phyloP scores from a whole-genome alignment of 2,797 vertebrate species.

The Sebastes glaucus region DNA sequence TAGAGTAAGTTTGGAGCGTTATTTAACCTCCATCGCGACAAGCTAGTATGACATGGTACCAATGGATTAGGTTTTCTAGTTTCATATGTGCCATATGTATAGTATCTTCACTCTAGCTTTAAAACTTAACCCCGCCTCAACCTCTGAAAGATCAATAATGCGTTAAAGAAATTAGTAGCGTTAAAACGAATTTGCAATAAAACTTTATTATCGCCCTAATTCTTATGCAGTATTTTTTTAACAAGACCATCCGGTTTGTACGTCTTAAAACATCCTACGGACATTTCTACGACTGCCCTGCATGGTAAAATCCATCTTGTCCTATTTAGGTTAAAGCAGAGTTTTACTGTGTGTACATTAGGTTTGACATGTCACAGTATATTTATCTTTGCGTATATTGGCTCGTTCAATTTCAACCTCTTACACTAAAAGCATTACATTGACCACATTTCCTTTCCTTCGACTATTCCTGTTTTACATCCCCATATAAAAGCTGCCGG shows the following conservation, averaged over 20 bases:
- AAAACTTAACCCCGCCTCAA: too few relatives aligned
- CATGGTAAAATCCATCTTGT: not conserved
- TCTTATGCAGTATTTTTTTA: not conserved
- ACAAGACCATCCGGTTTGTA: not conserved
- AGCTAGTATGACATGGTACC: too few relatives aligned
- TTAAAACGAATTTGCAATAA: too few relatives aligned
- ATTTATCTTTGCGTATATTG: not conserved
- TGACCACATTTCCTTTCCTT: not conserved
- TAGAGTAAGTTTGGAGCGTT: too few relatives aligned
- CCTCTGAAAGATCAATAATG: too few relatives aligned
- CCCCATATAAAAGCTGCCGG: not conserved
- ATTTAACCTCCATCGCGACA: too few relatives aligned
- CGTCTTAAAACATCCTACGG: not conserved
- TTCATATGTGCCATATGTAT: too few relatives aligned
- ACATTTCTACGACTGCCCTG: not conserved
- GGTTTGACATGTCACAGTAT: not conserved
- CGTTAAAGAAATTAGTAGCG: too few relatives aligned
- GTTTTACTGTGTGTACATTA: not conserved
- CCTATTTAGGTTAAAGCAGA: not conserved
- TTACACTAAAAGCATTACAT: constrained; percentile 9
- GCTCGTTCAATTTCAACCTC: not conserved
- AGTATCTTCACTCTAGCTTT: too few relatives aligned
- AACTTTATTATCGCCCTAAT: too few relatives aligned
- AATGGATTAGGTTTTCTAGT: too few relatives aligned
- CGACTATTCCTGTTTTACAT: not conserved